These are phyloP conservation scores for Choristoneura fumiferana DNA, from an alignment of 1,140 invertebrate species.

Conservation along the genomic window DNA sequence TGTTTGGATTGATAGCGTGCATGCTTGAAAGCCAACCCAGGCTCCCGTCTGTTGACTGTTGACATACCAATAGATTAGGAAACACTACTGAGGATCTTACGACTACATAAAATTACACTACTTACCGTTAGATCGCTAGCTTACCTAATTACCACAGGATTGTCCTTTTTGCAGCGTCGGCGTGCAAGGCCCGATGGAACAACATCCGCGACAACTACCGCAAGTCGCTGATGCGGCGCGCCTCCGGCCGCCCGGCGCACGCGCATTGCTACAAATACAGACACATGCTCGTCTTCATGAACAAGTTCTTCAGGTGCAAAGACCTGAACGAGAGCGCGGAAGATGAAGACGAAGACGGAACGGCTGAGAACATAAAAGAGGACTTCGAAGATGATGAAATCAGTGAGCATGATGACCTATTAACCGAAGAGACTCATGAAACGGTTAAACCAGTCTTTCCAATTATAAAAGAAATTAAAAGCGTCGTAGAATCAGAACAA, in stretches of 20 bases:
- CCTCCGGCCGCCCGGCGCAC: background rate
- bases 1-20: too few species aligned
- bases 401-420: too few species aligned
- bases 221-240: slow-evolving; percentile 9
- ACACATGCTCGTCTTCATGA: background rate
- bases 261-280: slow-evolving; percentile 22
- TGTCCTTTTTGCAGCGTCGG: background rate
- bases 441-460: background rate
- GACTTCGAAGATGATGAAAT: too few species aligned
- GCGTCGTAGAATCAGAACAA: background rate
- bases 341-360: background rate
- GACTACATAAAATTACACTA: too few species aligned
- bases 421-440: too few species aligned
- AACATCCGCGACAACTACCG: slow-evolving; percentile 23
- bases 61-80: too few species aligned
- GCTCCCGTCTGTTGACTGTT: too few species aligned
- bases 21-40: too few species aligned
- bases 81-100: too few species aligned
- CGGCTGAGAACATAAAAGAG: too few species aligned
- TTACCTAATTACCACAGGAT: too few species aligned
- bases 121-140: too few species aligned
- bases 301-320: background rate
- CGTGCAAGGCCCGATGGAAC: slow-evolving; percentile 18
- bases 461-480: background rate
- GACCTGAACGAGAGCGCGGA: background rate